Conservation (phyloP, 1,140 invertebrate species). For the Zaprionus gabonicus region DNA sequence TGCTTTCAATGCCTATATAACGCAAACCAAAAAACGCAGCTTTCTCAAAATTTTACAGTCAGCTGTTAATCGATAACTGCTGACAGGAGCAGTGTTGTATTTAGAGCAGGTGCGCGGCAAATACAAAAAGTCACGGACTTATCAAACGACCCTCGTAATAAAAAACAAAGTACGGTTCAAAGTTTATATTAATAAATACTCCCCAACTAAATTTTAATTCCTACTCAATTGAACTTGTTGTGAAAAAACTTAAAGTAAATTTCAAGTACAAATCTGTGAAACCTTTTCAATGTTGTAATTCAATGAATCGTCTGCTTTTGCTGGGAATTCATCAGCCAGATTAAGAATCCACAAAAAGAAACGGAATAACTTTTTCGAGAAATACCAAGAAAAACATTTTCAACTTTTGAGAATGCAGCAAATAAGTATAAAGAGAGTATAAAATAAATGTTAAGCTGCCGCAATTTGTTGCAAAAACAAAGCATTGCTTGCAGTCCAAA, state of each 20-base stretch:
- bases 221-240: not conserved
- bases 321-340: constrained; percentile 13
- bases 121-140: too few relatives aligned
- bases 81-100: too few relatives aligned
- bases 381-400: constrained; percentile 30
- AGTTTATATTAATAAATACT: not conserved
- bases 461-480: constrained; percentile 71
- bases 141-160: too few relatives aligned
- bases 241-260: not conserved
- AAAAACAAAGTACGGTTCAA: too few relatives aligned
- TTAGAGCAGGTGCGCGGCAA: too few relatives aligned
- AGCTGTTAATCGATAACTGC: too few relatives aligned
- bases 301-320: not conserved
- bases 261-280: not conserved
- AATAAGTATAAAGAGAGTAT: constrained; percentile 9
- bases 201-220: not conserved
- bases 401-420: constrained; percentile 44
- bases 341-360: constrained; percentile 9
- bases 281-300: not conserved
- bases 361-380: constrained; percentile 22
- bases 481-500: constrained; percentile 42
- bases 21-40: too few relatives aligned
- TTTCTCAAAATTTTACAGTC: too few relatives aligned
- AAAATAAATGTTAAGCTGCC: constrained; percentile 46
- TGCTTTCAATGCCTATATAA: too few relatives aligned